Base-by-base conservation (phyloP, 1,140 invertebrate genomes). In the Drosophila pruinosa region DNA sequence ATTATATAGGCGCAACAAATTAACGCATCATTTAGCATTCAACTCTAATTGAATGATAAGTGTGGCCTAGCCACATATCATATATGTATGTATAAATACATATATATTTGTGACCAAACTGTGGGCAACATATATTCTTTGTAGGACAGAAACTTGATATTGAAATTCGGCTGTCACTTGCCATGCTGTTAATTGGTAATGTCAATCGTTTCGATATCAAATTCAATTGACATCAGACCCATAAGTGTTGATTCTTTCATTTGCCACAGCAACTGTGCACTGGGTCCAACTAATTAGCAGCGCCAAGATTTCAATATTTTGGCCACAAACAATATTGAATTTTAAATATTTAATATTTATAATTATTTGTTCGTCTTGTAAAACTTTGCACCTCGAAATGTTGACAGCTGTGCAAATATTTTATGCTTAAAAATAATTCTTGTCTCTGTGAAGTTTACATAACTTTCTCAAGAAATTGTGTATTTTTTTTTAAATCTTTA, bases 331-430 rank as follows among this genome's bases (percentile, higher is more conserved):
- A 36, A 36, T 56, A 24, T 41, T 39, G 2, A 54, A 39, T 22
- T 28, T 39, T 2, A 53, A 53, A 6, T 21, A 2, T 34, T 7
- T 24, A 19, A 31, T 31, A 4, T 31, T 47, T 3, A 45, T 5
- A 45, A n/a, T n/a, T 58, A 45, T 45, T 58, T 50, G 26, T 50
- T 10, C 24, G 26, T n/a, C 3, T 31, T 31, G 24, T 47, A 28
- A 15, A 12, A 14, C 8, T 0, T 28, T 28, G 12, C 22, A 7
- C 1, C 41, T 17, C 2, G 2, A n/a, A n/a, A 6, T 24, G 10
- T 7, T 43, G n/a, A n/a, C 62, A 57, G 62, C 62, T 65, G 52
- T 31, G 62, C 21, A 36, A 64, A 64, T 57, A 57, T 36, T 56
- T 47, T 24, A 47, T 12, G 14, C 43, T 5, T 14, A 39, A 39